A percentile compares a stretch with the other conserved stretches of the same genome.
Evolutionary conservation across 2,888 invertebrate species (phyloP).

Genomic region (Hartigia nigra): DNA sequence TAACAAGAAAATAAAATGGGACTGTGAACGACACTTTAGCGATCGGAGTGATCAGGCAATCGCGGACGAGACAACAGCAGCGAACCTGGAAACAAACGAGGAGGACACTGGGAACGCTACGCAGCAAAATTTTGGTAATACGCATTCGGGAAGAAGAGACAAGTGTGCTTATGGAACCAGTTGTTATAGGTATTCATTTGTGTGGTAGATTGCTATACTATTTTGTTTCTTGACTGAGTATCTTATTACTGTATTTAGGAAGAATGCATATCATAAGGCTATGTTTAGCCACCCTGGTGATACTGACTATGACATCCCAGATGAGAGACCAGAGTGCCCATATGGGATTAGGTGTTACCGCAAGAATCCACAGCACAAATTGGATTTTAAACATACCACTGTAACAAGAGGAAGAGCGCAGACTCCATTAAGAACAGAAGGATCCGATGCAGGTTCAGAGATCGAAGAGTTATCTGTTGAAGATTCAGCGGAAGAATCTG

Average conservation of each 20-base stretch:
- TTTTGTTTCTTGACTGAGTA: slow-evolving; percentile 11
- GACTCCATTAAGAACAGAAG: slow-evolving; percentile 27
- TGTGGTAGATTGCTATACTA: neutral
- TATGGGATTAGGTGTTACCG: slow-evolving; percentile 72
- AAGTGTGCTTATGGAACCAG: slow-evolving; percentile 74
- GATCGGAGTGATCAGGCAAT: slow-evolving; percentile 26
- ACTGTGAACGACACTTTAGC: slow-evolving; percentile 35
- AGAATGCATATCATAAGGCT: slow-evolving; percentile 71
- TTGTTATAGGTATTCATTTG: slow-evolving; percentile 71
- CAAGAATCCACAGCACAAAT: slow-evolving; percentile 71
- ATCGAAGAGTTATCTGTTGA: slow-evolving; percentile 30
- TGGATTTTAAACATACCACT: slow-evolving; percentile 64
- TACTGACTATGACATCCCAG: slow-evolving; percentile 69
- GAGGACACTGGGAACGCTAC: neutral
- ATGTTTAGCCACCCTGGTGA: slow-evolving; percentile 76
- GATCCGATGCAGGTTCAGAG: slow-evolving; percentile 20
- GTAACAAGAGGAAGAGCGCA: slow-evolving; percentile 37
- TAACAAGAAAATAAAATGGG: slow-evolving; percentile 42
- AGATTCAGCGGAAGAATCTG: slow-evolving; percentile 50
- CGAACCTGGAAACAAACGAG: neutral
- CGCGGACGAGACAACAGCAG: neutral
- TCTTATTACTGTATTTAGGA: slow-evolving; percentile 64
- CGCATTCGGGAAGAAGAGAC: slow-evolving; percentile 56
- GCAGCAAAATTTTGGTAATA: neutral
- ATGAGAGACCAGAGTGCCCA: slow-evolving; percentile 69